Percentiles rank a stretch among this genome's conserved stretches.
These are phyloP conservation scores for Poeciliopsis infans DNA, from an alignment of 2,797 vertebrate species.

Conservation along the genomic window DNA sequence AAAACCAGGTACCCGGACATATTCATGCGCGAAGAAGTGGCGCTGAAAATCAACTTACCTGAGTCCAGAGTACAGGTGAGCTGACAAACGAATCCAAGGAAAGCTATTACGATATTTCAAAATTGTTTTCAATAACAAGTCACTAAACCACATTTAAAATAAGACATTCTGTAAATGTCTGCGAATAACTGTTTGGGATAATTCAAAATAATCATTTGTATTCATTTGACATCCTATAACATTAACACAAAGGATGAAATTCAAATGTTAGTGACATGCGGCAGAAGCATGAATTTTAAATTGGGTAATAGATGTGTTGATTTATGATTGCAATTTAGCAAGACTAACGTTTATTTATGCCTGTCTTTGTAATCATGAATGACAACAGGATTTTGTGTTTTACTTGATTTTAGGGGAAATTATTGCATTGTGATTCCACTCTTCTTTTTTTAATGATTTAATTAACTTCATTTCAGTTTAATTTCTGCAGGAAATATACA, in stretches of 20 bases:
- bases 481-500: neutral
- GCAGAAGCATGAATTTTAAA: neutral
- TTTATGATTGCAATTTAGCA: neutral
- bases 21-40: slow-evolving; percentile 98
- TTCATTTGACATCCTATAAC: neutral
- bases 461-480: neutral
- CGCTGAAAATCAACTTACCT: slow-evolving; percentile 97
- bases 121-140: neutral
- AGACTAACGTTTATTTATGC: neutral
- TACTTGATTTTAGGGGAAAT: neutral
- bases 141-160: neutral
- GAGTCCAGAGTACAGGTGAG: slow-evolving; percentile 97
- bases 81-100: neutral
- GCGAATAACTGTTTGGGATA: neutral
- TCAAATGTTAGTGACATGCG: neutral
- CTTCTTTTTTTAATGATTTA: neutral
- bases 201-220: neutral
- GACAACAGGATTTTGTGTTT: neutral
- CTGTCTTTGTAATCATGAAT: neutral
- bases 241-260: neutral
- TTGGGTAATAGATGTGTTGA: neutral
- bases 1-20: slow-evolving; percentile 99
- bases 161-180: neutral
- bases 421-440: neutral
- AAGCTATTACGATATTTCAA: neutral